Percentiles rank a stretch among this genome's conserved stretches.
Conservation (phyloP, 2,797 vertebrate species). For the Falco novaeseelandiae region DNA sequence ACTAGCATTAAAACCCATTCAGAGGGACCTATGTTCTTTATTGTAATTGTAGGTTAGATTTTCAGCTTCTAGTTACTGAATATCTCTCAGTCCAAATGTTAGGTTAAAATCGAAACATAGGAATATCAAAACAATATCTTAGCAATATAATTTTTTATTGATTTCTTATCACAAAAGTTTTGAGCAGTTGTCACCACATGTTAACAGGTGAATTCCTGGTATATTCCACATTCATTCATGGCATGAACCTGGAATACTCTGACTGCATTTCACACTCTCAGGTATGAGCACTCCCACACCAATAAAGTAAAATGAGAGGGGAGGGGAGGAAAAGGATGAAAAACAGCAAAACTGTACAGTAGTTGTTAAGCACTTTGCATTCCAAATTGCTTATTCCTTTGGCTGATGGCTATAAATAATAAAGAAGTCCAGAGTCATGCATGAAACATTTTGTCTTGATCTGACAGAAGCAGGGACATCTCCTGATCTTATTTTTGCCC, state of each 20-base stretch:
- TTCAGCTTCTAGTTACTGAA: background rate
- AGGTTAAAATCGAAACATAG: background rate
- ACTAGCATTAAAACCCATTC: background rate
- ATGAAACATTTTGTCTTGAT: background rate
- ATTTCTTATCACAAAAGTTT: background rate
- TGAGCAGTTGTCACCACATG: too few species aligned
- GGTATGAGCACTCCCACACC: background rate
- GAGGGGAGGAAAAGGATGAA: background rate
- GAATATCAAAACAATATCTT: background rate
- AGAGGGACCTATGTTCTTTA: background rate
- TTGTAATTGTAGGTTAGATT: background rate
- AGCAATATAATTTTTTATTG: background rate
- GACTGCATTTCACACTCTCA: background rate
- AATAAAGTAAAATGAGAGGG: too few species aligned
- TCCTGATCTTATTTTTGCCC: background rate
- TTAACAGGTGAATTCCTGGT: background rate
- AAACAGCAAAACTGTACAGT: accelerated
- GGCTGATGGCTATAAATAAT: background rate
- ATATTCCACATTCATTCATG: background rate
- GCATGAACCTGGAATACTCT: background rate
- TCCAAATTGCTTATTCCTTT: background rate
- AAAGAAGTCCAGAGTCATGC: background rate
- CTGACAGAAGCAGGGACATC: background rate
- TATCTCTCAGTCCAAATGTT: background rate
- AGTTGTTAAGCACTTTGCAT: background rate